Evolutionary conservation across 2,888 invertebrate species (phyloP), one percentile per base, ranked within the genome.

Genomic region (Plemyria rubiginata): DNA sequence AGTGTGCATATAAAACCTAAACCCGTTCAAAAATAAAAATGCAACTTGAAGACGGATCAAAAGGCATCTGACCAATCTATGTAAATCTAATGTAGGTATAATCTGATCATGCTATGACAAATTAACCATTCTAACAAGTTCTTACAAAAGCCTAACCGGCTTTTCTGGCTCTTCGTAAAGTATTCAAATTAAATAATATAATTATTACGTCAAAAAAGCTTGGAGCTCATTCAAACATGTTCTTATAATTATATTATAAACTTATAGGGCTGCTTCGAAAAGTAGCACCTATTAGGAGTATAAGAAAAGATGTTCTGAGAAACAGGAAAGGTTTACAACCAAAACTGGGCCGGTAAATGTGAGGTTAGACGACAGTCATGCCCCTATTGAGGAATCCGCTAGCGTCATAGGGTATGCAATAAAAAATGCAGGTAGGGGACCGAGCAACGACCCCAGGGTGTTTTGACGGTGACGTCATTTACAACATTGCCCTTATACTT

Each of bases 341-440:
- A 65, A 61, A 62, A 51, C 54, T 41, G 54, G 51, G n/a, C 54
- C 53, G 29, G 62, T 70, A 72, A 67, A 53, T 40, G 43, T 55
- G 67, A 69, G 60, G 54, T 48, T 60, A 70, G 67, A 70, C 61
- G 66, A 62, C 66, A 52, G 64, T 70, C 3, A 67, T 68, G 75
- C 76, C 80, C 77, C 77, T 84, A 79, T 74, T 77, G 73, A 75
- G 71, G 78, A 86, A 80, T 81, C 80, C 80, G 82, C 77, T 86
- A 83, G 80, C 86, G 85, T 88, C 85, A 87, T 79, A 75, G 79
- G 88, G 89, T 87, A 85, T 88, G 90, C 82, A 82, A 85, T 84
- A 90, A 91, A 92, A 92, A 92, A 89, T 85, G 84, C 92, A 92
- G 92, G 92, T 92, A 90, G 83, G 84, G 87, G 77, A 84, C 81